phyloP scores from a whole-genome alignment of 1,140 invertebrate species.

The Lycorma delicatula region DNA sequence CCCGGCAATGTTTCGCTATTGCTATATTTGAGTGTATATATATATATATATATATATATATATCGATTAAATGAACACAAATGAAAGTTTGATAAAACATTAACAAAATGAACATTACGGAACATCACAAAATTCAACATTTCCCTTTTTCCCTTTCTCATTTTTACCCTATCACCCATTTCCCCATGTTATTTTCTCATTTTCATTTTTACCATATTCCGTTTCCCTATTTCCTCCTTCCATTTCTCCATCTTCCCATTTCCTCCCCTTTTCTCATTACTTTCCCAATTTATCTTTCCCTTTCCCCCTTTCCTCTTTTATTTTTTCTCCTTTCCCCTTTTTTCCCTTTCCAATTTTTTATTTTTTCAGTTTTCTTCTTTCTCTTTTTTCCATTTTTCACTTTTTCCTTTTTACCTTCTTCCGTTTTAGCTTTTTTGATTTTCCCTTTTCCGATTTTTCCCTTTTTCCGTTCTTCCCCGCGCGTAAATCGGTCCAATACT shows the following conservation, averaged over 20 bases:
- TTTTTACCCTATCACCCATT: neutral
- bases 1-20: too few relatives aligned
- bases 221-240: neutral
- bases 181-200: neutral
- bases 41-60: too few relatives aligned
- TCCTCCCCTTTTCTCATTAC: neutral
- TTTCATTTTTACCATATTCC: too few relatives aligned
- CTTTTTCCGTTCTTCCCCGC: neutral
- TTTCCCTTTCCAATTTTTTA: neutral
- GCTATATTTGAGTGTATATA: too few relatives aligned
- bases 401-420: neutral
- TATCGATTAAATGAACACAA: too few relatives aligned
- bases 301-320: neutral
- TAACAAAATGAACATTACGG: too few relatives aligned
- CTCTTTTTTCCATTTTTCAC: neutral
- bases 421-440: neutral
- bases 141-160: too few relatives aligned
- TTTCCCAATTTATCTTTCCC: neutral
- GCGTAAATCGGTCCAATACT: too few relatives aligned
- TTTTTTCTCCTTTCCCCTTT: neutral
- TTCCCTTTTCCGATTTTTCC: neutral
- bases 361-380: neutral
- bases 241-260: neutral
- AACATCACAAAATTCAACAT: too few relatives aligned
- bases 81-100: too few relatives aligned